Evolutionary conservation across 2,888 invertebrate species (phyloP), one percentile per base, ranked within the genome.

Genomic region (Diarsia mendica): DNA sequence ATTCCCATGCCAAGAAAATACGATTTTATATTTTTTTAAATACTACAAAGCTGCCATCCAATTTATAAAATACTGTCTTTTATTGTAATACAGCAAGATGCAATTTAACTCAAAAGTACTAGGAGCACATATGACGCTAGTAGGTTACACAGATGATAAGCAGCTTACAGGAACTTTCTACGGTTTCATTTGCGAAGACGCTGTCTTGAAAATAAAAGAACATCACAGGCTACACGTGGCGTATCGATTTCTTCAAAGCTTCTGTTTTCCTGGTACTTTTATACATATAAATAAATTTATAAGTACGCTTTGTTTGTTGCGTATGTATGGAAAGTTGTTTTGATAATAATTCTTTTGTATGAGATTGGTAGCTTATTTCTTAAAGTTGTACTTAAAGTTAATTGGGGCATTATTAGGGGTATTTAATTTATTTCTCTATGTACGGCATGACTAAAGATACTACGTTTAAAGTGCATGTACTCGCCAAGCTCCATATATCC

Each of bases 61-160:
- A 55, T 51, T 67, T 61, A 46, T 3, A 48, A 70, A 75, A 61
- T 53, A 67, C 46, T 39, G 51, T 23, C 15, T 18, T 28, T 39
- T 20, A 11, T 33, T 18, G 18, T 58, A 28, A 28, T 66, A 63
- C n/a, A 11, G 33, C 23, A 51, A 71, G 13, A 39, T 71, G 64
- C 64, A 79, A 65, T 48, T 11, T 58, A 13, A 46, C 20, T 64
- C 18, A 23, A 58, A 64, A 2, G 18, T 64, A 79, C 65, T 65
- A 69, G 76, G 60, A 48, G 76, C 53, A 33, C 67, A 80, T 75
- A 60, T 23, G 20, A 68, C 53, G 44, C 49, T 49, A 44, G 68
- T 11, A 58, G 80, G 63, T 51, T 23, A 79, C 74, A 55, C 61
- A 75, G 44, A 67, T 64, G 67, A 60, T 71, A 82, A 64, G 71